These are phyloP conservation scores for Scelioninae gen. 2 DNA, from an alignment of 2,888 invertebrate species.

Conservation along the genomic window DNA sequence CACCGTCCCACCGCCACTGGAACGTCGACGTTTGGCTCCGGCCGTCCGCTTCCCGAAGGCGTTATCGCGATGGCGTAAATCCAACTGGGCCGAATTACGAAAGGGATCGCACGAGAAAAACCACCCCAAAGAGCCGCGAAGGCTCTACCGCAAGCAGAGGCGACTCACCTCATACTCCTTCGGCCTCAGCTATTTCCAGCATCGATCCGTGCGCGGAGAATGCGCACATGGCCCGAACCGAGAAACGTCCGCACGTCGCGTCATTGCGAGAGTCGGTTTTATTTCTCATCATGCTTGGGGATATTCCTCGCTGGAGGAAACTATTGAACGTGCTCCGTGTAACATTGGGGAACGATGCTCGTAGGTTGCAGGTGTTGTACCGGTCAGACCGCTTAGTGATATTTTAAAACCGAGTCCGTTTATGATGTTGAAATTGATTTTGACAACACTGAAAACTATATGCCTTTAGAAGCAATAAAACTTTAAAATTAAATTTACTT, in stretches of 20 bases:
- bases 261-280: slow-evolving; percentile 42
- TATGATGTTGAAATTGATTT: neutral
- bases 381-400: neutral
- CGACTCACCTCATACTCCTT: slow-evolving; percentile 73
- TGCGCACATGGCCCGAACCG: slow-evolving; percentile 64
- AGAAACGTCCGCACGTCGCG: slow-evolving; percentile 51
- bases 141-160: slow-evolving; percentile 70
- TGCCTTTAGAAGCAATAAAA: too few species aligned
- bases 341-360: slow-evolving; percentile 13
- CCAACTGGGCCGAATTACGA: slow-evolving; percentile 20
- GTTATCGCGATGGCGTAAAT: slow-evolving; percentile 16
- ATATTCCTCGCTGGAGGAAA: slow-evolving; percentile 19
- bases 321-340: slow-evolving; percentile 19
- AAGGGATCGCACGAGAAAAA: slow-evolving; percentile 48
- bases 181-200: slow-evolving; percentile 73
- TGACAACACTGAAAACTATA: too few species aligned
- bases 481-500: too few species aligned
- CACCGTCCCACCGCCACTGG: neutral
- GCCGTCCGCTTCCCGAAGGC: neutral
- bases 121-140: slow-evolving; percentile 56
- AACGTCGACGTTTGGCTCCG: neutral
- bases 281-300: slow-evolving; percentile 32
- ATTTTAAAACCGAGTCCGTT: neutral
- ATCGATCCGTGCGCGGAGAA: slow-evolving; percentile 72
- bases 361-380: slow-evolving; percentile 16